Base-by-base conservation (phyloP, 2,113 vertebrate genomes). In the Syngnathoides biaculeatus region DNA sequence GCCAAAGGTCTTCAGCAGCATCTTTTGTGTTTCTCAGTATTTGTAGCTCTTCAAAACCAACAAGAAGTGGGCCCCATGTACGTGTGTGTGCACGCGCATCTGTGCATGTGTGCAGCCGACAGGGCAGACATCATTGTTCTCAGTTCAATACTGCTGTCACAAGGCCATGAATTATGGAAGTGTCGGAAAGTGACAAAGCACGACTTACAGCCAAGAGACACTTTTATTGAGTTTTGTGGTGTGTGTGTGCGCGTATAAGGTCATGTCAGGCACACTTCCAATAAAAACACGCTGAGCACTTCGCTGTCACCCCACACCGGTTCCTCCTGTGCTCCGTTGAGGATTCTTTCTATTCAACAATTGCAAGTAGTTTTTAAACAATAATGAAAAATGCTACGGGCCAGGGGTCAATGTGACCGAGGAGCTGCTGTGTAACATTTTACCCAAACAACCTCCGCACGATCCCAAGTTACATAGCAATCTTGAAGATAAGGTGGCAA, bases 151-250 rank as follows among this genome's bases (percentile, higher is more conserved):
- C 75, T 58, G 67, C 82, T 87, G 87, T 87, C 86, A 87, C 60
- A 38, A 19, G 73, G 52, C 72, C 78, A 89, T 88, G 85, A 88
- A 87, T 90, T 86, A 90, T 88, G 86, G 79, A 88, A 75, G 71
- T 79, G 76, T 82, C 86, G 86, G 60, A 73, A 84, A 78, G 81
- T 82, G 83, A 86, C 85, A 86, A 84, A 85, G 71, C 79, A 77
- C 69, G 24, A 74, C 79, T 80, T 80, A 79, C 75, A 85, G 83
- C 76, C 70, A 77, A 79, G 68, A 76, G 84, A 80, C 83, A 79
- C 70, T 80, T 86, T 82, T 87, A 87, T 86, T 85, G 82, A 87
- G 80, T 84, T 83, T 74, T 69, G 80, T 72, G 68, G 81, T 12
- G 63, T 75, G 82, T 62, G 65, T 19, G n/a, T 26, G 13, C 38